Conservation (phyloP, 92 coral and sea anemone species). For the Epizoanthus illoricatus region DNA sequence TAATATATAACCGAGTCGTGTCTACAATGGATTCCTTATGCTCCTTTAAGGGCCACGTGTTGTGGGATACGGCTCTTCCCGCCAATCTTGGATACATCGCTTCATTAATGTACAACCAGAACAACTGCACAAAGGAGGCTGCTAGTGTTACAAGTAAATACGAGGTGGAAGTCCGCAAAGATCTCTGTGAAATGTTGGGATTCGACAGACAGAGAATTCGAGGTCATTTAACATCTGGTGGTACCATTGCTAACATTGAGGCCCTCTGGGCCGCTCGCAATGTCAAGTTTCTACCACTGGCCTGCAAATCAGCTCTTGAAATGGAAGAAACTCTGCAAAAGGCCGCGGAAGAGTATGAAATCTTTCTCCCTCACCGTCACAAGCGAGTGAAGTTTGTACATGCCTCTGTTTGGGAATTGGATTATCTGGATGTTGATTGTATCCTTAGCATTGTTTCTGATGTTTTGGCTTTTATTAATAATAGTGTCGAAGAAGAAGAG, state of each 20-base stretch:
- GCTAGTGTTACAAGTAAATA: conserved; percentile 74
- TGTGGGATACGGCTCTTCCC: conserved; percentile 89
- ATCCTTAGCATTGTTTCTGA: conserved; percentile 52
- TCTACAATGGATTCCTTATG: background rate
- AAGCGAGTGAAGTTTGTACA: conserved; percentile 38
- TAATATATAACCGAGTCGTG: background rate
- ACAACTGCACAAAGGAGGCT: conserved; percentile 77
- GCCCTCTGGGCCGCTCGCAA: conserved; percentile 81
- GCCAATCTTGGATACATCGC: conserved; percentile 84
- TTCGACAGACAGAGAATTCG: conserved; percentile 58
- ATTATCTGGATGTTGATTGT: conserved; percentile 68
- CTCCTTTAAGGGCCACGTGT: conserved; percentile 74
- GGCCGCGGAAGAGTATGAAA: conserved; percentile 49
- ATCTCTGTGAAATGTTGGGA: conserved; percentile 84
- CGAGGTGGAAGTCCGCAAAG: conserved; percentile 75
- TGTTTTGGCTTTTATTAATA: background rate
- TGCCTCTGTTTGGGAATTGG: conserved; percentile 75
- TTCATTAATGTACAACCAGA: conserved; percentile 80
- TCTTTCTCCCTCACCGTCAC: conserved; percentile 45
- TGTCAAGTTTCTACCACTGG: conserved; percentile 76
- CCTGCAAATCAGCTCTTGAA: conserved; percentile 66
- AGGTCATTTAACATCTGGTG: conserved; percentile 78
- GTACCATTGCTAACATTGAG: conserved; percentile 85
- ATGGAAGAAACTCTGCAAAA: conserved; percentile 52
- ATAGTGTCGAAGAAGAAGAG: background rate